A percentile compares a stretch with the other conserved stretches of the same genome.
These are phyloP conservation scores for Orchestes rusci DNA, from an alignment of 2,888 invertebrate genomes.

Conservation along the genomic window DNA sequence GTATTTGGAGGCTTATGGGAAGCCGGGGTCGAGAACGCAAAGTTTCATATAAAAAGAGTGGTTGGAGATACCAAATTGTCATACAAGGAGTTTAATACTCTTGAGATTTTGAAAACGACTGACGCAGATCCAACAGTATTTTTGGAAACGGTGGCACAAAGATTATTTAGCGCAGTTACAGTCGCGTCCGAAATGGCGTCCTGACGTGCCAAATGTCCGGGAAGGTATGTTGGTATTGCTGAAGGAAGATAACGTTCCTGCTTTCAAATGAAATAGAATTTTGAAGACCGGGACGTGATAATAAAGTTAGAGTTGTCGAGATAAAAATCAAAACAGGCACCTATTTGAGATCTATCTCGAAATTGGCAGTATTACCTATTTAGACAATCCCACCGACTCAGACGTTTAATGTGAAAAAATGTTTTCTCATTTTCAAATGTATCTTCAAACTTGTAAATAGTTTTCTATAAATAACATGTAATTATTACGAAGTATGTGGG, in stretches of 20 bases:
- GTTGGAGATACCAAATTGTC: conserved; percentile 7
- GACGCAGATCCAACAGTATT: conserved; percentile 5
- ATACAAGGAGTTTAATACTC: conserved; percentile 11
- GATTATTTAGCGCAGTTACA: conserved; percentile 6
- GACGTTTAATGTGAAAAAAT: background rate
- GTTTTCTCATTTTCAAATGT: background rate
- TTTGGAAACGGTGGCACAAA: conserved; percentile 7
- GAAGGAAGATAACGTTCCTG: background rate
- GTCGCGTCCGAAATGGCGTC: conserved; percentile 6
- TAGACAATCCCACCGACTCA: background rate
- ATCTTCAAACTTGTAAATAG: background rate
- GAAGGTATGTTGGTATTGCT: background rate
- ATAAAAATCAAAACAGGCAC: background rate
- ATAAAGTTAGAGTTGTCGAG: background rate
- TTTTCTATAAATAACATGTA: too few species aligned
- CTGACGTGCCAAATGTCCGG: background rate
- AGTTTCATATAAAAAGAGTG: conserved; percentile 8
- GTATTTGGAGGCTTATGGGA: conserved; percentile 29
- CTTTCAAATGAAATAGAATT: background rate
- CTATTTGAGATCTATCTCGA: background rate
- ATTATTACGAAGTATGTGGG: too few species aligned
- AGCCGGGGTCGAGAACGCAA: background rate
- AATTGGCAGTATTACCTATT: background rate
- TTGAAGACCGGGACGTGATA: background rate
- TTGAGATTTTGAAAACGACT: conserved; percentile 10